A percentile compares a stretch with the other conserved stretches of the same genome.
phyloP scores from a whole-genome alignment of 2,113 vertebrate species.

The Hypocryptadius cinnamomeus region DNA sequence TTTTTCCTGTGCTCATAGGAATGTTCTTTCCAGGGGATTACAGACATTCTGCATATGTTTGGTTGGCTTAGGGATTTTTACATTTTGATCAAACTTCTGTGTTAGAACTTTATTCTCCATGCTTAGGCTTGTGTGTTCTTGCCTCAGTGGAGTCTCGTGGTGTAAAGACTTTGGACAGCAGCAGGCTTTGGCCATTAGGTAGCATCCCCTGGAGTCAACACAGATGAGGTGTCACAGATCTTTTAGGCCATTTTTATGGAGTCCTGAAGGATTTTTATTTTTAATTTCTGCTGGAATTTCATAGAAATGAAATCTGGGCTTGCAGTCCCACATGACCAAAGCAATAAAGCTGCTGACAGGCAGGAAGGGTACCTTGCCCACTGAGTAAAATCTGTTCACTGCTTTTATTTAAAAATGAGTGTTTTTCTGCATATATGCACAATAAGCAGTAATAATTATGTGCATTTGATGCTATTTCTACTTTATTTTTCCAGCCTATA shows the following conservation, averaged over 20 bases:
- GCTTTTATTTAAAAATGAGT: not conserved
- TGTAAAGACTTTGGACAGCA: not conserved
- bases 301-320: not conserved
- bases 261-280: not conserved
- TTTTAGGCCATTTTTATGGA: not conserved
- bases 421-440: not conserved
- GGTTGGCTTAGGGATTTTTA: not conserved
- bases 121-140: not conserved
- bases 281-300: not conserved
- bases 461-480: not conserved
- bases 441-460: not conserved
- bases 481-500: not conserved
- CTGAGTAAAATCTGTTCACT: not conserved
- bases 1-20: not conserved
- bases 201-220: not conserved
- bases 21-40: not conserved
- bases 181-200: not conserved
- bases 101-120: not conserved
- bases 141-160: not conserved
- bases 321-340: not conserved
- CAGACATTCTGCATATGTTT: not conserved
- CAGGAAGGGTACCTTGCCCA: not conserved
- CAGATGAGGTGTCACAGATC: not conserved
- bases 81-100: not conserved
- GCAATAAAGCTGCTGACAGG: not conserved